These are phyloP conservation scores for Anarsia innoxiella DNA, from an alignment of 2,888 invertebrate species.

Conservation along the genomic window DNA sequence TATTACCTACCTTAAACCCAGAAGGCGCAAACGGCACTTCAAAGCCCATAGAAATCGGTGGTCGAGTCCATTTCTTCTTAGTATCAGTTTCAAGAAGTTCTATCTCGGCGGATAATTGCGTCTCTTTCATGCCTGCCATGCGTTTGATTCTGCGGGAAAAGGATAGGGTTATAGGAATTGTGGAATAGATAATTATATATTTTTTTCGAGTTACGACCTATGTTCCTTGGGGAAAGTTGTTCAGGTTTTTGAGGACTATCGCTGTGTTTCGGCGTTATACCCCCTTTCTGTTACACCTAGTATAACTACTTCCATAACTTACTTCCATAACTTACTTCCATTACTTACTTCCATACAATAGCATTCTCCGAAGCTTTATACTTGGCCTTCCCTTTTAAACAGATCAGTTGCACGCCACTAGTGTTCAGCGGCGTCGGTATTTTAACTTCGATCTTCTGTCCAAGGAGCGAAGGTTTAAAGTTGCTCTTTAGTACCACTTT, in stretches of 20 bases:
- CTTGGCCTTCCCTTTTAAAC: slow-evolving; percentile 99
- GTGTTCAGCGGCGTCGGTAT: slow-evolving; percentile 99
- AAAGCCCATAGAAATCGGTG: slow-evolving; percentile 99
- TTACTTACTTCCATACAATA: slow-evolving; percentile 92
- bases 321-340: no score
- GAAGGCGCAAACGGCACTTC: slow-evolving; percentile 99
- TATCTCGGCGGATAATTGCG: slow-evolving; percentile 99
- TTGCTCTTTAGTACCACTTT: slow-evolving; percentile 99
- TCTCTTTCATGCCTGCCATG: slow-evolving; percentile 99
- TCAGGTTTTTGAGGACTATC: no score
- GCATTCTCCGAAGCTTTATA: slow-evolving; percentile 99
- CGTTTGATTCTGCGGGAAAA: slow-evolving; percentile 93
- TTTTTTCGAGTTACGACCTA: no score
- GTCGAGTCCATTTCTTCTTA: slow-evolving; percentile 99
- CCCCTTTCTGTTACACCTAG: no score
- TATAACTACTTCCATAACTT: no score
- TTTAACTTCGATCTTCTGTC: slow-evolving; percentile 99
- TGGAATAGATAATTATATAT: no score
- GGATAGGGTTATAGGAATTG: no score
- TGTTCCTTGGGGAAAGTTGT: no score
- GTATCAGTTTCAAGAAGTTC: slow-evolving; percentile 98
- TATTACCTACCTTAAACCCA: slow-evolving; percentile 96
- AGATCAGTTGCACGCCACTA: slow-evolving; percentile 98
- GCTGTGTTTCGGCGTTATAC: no score
- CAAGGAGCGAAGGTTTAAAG: slow-evolving; percentile 97